Evolutionary conservation across 2,888 invertebrate genomes (phyloP), one percentile per base, ranked within the genome.

Genomic region (Congeria kusceri): DNA sequence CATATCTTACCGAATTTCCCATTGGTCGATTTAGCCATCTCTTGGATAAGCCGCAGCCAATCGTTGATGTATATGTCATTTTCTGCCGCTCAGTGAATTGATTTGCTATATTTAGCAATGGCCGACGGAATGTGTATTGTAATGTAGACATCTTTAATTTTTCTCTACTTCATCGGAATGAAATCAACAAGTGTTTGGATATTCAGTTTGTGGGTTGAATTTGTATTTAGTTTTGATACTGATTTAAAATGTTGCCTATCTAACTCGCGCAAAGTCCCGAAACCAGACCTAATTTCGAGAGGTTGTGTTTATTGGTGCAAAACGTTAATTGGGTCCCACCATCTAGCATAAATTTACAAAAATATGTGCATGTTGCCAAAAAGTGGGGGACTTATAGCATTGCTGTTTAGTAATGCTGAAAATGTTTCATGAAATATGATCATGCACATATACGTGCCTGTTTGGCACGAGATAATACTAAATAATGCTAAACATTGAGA

Each of bases 21-120:
- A 87, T 86, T 88, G 87, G 87, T 49, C 49, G 64, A 62, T 63
- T 20, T 25, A 27, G 7, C 44, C 23, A 25, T 32, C n/a, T 64
- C 63, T 74, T 39, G 63, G 32, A 56, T 23, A 57, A 27, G 68
- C 58, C 58, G 67, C 59, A 61, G 44, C 89, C 89, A 89, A 88
- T 88, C 64, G 82, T 68, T 80, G 44, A 25, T 39, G 27, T 53
- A 39, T 76, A 82, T 80, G 71, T 77, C 78, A 86, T 85, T 87
- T 72, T 74, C 83, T 83, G 86, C 88, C 74, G 86, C 84, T 69
- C 80, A 80, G 78, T 73, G 76, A 80, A 87, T 88, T 84, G 84
- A 86, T 84, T 87, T 86, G 86, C 89, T 89, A 89, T 85, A 85
- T 87, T 87, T 87, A 88, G 88, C 87, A 81, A 87, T 86, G 85